Percentiles rank a stretch among this genome's conserved stretches.
These are phyloP conservation scores for Polydrusus pterygomalis DNA, from an alignment of 2,888 invertebrate species.

Conservation along the genomic window DNA sequence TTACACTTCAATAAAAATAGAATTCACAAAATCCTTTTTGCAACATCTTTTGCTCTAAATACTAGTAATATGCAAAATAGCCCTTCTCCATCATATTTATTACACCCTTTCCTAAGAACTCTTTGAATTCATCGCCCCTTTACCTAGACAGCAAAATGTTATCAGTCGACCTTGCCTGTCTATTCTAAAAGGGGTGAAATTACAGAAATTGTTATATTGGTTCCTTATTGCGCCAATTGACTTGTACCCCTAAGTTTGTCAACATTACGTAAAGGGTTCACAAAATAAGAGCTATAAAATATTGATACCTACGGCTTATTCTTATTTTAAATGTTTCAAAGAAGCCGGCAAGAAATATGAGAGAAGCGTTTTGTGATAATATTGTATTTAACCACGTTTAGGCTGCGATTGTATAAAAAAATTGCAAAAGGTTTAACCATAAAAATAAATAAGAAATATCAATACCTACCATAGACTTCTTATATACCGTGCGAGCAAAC, in stretches of 20 bases:
- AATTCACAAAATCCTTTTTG: slow-evolving; percentile 25
- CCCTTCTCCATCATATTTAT: slow-evolving; percentile 32
- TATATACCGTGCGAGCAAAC: too few relatives aligned
- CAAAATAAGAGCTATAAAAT: slow-evolving; percentile 30
- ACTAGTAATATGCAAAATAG: slow-evolving; percentile 45
- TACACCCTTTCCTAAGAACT: slow-evolving; percentile 41
- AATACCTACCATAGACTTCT: too few relatives aligned
- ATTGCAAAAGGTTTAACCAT: too few relatives aligned
- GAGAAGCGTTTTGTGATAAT: slow-evolving; percentile 27
- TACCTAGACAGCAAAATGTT: slow-evolving; percentile 20
- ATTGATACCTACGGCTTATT: slow-evolving; percentile 15
- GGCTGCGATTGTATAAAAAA: neutral
- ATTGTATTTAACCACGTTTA: slow-evolving; percentile 19
- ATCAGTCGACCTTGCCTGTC: slow-evolving; percentile 39
- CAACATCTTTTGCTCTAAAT: slow-evolving; percentile 41
- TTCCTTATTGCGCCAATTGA: slow-evolving; percentile 42
- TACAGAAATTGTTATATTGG: slow-evolving; percentile 38
- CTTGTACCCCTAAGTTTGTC: slow-evolving; percentile 37
- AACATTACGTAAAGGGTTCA: slow-evolving; percentile 46
- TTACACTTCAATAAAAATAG: slow-evolving; percentile 34
- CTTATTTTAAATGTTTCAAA: slow-evolving; percentile 18
- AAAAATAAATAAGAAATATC: too few relatives aligned
- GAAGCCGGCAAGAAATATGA: slow-evolving; percentile 22
- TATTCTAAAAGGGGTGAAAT: slow-evolving; percentile 44
- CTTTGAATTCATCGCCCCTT: slow-evolving; percentile 18